Evolutionary conservation across 37 sponge, comb jelly and placozoan genomes (phyloP), one percentile per base, ranked within the genome.

Genomic region (Petrosia ficiformis): DNA sequence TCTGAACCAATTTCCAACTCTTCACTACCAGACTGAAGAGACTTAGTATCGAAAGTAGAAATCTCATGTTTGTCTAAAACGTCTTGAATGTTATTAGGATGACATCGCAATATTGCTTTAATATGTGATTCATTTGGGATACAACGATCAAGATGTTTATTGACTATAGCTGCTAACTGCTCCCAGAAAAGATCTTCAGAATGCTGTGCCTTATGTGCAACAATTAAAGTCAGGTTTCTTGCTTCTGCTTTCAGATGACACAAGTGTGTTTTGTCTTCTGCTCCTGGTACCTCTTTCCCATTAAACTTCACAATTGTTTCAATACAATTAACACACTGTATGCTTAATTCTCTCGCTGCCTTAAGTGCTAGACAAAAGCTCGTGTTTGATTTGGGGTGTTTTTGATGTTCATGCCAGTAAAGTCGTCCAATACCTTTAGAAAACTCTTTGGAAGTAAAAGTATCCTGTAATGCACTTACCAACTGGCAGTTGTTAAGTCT

Each of bases 51-150:
- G 42, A 68, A 84, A 25, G 58, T 37, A n/a, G 28, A 19, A 26
- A 84, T 70, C 63, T 77, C 1, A 0, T 64, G 10, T 28, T 60
- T 35, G 38, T 69, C 72, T 0, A 84, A 54, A 58, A 48, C 66
- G 0, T 14, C 5, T 3, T 33, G 25, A 11, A 84, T 84, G 32
- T 77, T 56, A 59, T 60, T 25, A 39, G 77, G 77, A 41, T 40
- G 42, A 37, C 84, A 84, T 43, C 68, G 21, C 4, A 84, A 70
- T 44, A 84, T 76, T 38, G 77, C 71, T 31, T 32, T 36, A 42
- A 84, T 59, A 42, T 60, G 39, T 1, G 3, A 30, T 21, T 41
- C 65, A 70, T 76, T 76, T 40, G 44, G 31, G 19, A 70, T 58
- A 5, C 26, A 33, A 33, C 41, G 29, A 44, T 25, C 28, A 0